A percentile compares a stretch with the other conserved stretches of the same genome.
Evolutionary conservation across 2,888 invertebrate species (phyloP).

Genomic region (Troides aeacus): DNA sequence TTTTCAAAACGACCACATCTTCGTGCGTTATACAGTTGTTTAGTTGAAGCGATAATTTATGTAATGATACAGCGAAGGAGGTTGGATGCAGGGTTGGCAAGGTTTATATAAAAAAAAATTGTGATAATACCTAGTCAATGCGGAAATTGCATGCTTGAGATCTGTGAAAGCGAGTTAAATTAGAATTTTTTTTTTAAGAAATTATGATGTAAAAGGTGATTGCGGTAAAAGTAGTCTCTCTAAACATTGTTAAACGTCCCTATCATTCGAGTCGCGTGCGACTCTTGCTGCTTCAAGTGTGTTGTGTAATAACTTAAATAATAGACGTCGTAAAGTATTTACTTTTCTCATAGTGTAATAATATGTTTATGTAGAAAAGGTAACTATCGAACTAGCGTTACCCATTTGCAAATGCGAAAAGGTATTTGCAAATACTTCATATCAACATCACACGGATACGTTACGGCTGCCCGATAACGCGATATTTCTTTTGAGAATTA

Average conservation of each 20-base stretch:
- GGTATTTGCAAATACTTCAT: too few species aligned
- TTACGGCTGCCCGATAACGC: too few species aligned
- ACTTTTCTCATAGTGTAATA: not conserved
- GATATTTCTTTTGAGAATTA: too few species aligned
- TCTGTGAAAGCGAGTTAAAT: not conserved
- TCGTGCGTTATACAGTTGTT: too few species aligned
- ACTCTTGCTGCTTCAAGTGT: not conserved
- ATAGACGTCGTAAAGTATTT: not conserved
- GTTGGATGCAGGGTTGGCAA: not conserved
- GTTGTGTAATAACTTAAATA: not conserved
- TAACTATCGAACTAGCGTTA: too few species aligned
- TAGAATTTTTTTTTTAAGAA: not conserved
- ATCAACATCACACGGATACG: too few species aligned
- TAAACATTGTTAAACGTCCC: not conserved
- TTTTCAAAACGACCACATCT: too few species aligned
- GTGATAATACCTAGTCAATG: not conserved
- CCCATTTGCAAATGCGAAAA: too few species aligned
- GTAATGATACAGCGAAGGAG: not conserved
- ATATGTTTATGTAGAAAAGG: too few species aligned
- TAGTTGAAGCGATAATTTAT: too few species aligned
- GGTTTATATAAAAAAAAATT: not conserved
- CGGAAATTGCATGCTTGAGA: not conserved
- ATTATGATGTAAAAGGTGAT: not conserved
- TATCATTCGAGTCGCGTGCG: not conserved
- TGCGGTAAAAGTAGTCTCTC: constrained; percentile 1